Evolutionary conservation across 2,888 invertebrate genomes (phyloP).

Genomic region (Psylliodes chrysocephalus): DNA sequence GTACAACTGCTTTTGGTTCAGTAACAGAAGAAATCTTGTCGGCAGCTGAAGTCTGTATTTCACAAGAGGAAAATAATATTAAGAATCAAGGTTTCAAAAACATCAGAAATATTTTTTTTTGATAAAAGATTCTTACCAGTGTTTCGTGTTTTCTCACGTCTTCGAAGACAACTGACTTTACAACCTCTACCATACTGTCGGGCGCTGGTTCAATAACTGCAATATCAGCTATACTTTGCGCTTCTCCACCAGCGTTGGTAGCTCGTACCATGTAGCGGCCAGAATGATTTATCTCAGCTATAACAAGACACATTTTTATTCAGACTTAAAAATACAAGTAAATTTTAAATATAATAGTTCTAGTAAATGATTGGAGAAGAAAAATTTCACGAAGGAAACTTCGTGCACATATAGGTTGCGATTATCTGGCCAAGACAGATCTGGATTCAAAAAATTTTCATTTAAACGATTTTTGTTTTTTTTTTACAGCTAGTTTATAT

Average conservation of each 20-base stretch:
- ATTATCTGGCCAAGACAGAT: too few relatives aligned
- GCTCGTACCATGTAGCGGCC: slow-evolving; percentile 83
- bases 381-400: too few relatives aligned
- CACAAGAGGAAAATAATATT: slow-evolving; percentile 20
- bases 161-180: slow-evolving; percentile 74
- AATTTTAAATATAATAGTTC: too few relatives aligned
- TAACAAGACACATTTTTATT: slow-evolving; percentile 28
- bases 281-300: slow-evolving; percentile 73
- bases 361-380: too few relatives aligned
- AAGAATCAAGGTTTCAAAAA: neutral
- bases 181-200: slow-evolving; percentile 74
- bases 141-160: slow-evolving; percentile 65
- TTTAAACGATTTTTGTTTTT: too few relatives aligned
- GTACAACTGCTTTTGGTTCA: slow-evolving; percentile 45
- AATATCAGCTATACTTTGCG: slow-evolving; percentile 83
- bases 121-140: slow-evolving; percentile 57
- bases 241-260: slow-evolving; percentile 81
- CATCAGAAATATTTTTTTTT: neutral
- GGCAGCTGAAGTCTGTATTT: slow-evolving; percentile 54
- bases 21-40: slow-evolving; percentile 55
- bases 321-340: too few relatives aligned
- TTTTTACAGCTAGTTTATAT: too few relatives aligned
- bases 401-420: too few relatives aligned
- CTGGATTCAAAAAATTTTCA: too few relatives aligned
- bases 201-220: slow-evolving; percentile 77